phyloP scores from a whole-genome alignment of 1,140 invertebrate genomes.

The Drosophila mayri region DNA sequence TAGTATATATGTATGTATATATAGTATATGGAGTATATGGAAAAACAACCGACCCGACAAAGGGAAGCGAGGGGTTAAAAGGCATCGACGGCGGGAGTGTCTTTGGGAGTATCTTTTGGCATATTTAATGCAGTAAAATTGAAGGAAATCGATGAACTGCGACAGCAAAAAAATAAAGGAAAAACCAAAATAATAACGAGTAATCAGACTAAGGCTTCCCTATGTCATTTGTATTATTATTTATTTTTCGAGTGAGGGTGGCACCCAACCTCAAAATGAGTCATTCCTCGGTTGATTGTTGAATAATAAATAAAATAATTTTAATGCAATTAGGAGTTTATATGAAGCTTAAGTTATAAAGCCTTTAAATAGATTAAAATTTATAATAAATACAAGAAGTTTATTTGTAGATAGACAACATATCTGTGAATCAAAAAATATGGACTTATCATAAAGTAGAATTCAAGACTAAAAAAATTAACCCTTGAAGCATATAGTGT shows the following conservation, averaged over 20 bases:
- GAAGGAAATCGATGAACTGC: conserved; percentile 63
- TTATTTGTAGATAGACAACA: background rate
- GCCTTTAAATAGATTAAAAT: background rate
- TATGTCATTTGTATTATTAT: conserved; percentile 18
- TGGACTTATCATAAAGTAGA: background rate
- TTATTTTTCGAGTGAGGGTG: background rate
- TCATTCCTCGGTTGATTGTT: conserved; percentile 5
- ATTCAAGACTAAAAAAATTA: background rate
- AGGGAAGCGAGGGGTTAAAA: background rate
- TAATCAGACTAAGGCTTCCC: conserved; percentile 40
- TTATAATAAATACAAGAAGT: background rate
- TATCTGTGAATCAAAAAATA: no score
- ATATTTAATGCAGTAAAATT: conserved; percentile 57
- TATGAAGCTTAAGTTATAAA: background rate
- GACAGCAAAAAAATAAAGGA: conserved; percentile 28
- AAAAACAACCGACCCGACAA: background rate
- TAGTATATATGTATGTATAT: background rate
- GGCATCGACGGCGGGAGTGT: conserved; percentile 4
- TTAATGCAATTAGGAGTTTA: conserved; percentile 2
- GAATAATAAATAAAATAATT: conserved; percentile 1
- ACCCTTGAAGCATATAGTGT: background rate
- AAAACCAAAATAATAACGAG: background rate
- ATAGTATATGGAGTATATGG: background rate
- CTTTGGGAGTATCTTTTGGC: conserved; percentile 30
- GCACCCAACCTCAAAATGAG: conserved; percentile 8